Evolutionary conservation across 2,888 invertebrate species (phyloP), one percentile per base, ranked within the genome.

Genomic region (Dasysyrphus albostriatus): DNA sequence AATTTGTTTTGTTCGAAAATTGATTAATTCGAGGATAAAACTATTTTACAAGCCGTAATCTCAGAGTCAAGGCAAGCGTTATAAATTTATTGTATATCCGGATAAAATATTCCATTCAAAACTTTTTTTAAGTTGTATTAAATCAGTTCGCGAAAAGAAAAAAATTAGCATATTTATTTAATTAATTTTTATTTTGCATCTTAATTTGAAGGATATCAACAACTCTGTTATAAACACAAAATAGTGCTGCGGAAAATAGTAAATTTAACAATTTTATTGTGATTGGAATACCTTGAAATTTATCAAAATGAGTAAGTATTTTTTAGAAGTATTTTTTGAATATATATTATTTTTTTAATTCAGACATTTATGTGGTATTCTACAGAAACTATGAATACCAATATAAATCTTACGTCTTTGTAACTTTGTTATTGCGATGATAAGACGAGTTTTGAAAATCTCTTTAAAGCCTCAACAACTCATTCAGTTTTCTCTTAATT

Each of bases 261-360:
- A 24, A 47, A 37, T 29, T 63, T 54, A 12, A 51, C 7, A 73
- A 3, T 79, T 56, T 16, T 56, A n/a, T 58, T 47, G 29, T n/a
- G 44, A 29, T 44, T 49, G 56, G 29, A 58, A 65, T 58, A n/a
- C 37, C 10, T 59, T 32, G 1, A 32, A 56, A 54, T 14, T 63
- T 44, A 32, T 54, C 61, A 77, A 81, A 44, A 85, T 85, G 84
- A 85, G 84, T 85, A 81, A 85, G 84, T 85, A 67, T 0, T 63
- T 44, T 24, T 6, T 29, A 0, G 12, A 24, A 19, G 19, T 19
- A n/a, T 29, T 44, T 63, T 19, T n/a, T 29, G 8, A 8, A 34
- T 10, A 16, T 37, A 19, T 2, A 2, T 19, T 59, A 5, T 24
- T 39, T 39, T 1, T 37, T 3, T 12, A 2, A n/a, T n/a, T n/a